Base-by-base conservation (phyloP, 2,888 invertebrate species). In the Cetonia aurata region DNA sequence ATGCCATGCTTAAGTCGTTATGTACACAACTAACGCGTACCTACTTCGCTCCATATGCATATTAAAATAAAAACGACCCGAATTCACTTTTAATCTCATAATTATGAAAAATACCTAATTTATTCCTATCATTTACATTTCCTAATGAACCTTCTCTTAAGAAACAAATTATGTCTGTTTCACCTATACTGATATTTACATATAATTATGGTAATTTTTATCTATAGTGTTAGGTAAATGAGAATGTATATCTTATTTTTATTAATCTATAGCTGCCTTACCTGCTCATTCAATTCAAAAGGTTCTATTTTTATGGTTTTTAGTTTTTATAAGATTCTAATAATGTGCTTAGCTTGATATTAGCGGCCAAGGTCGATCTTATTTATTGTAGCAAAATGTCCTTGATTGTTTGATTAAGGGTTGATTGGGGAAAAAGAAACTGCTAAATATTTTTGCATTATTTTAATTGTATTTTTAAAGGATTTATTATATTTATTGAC, bases 151-250 rank as follows among this genome's bases (percentile, higher is more conserved):
- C 15, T 33, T 60, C 46, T 60, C 33, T 9, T n/a, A 57, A 42
- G 31, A 60, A 69, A 68, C 3, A 33, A 17, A 46, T 48, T 41
- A 50, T 31, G 46, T 52, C 37, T 25, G 50, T 50, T 59, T 42
- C 55, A 13, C 25, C 33, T 17, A 69, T 59, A 37, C n/a, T 48
- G 33, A 41, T 59, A 69, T 60, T 69, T 69, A 60, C 60, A 52
- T 59, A 59, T 69, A 69, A 69, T 69, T 69, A 69, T 69, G 50
- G 37, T 33, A 52, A 37, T 52, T 60, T 60, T 69, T 69, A 60
- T 69, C 69, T 48, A 17, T 19, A 17, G 59, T 52, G 59, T 60
- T 56, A 25, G 42, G 44, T 55, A 55, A 67, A 55, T 55, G 56
- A 53, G 44, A 33, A 31, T 56, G 41, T 67, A 67, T 55, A 37